Conservation (phyloP, 2,113 vertebrate species). For the Eptesicus fuscus region DNA sequence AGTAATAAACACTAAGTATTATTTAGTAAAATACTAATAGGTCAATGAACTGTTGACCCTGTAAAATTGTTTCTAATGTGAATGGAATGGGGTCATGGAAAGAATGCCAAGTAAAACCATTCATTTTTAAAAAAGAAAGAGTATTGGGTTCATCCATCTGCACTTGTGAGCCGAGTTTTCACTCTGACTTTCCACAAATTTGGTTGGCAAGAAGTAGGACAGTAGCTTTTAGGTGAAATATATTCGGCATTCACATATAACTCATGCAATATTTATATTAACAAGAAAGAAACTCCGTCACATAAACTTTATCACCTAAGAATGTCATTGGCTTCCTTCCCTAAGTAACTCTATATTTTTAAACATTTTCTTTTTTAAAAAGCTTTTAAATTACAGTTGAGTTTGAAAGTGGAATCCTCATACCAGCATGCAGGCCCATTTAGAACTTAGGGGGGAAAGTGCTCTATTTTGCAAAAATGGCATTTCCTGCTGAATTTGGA, state of each 20-base stretch:
- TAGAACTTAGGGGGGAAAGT: not conserved
- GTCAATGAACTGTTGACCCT: not conserved
- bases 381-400: not conserved
- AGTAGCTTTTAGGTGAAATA: slow-evolving; percentile 1
- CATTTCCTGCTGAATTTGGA: not conserved
- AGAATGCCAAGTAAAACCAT: not conserved
- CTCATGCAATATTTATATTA: slow-evolving; percentile 24
- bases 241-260: not conserved
- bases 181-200: not conserved
- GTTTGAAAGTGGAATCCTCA: not conserved
- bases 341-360: slow-evolving; percentile 1
- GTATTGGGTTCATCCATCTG: not conserved
- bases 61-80: not conserved
- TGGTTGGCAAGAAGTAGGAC: not conserved
- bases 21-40: not conserved
- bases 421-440: not conserved
- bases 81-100: not conserved
- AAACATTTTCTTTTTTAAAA: not conserved
- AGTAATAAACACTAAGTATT: not conserved
- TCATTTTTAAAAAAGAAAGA: not conserved
- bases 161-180: not conserved
- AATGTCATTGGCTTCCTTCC: slow-evolving; percentile 21
- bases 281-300: not conserved
- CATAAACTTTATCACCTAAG: not conserved
- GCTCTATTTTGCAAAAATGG: slow-evolving; percentile 45